Base-by-base conservation (phyloP, 2,797 vertebrate genomes). In the Chelidonichthys spinosus region DNA sequence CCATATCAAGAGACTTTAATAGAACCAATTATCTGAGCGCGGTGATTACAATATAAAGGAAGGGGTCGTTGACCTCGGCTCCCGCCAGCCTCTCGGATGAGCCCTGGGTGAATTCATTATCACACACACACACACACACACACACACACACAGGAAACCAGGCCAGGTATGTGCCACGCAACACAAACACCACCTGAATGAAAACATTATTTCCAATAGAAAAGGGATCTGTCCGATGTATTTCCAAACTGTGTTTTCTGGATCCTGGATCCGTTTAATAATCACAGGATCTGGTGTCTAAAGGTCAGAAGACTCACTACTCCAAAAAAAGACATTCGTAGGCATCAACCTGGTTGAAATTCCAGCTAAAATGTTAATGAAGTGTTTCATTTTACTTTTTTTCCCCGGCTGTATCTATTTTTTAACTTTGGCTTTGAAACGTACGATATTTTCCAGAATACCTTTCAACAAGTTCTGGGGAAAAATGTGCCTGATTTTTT, bases 1-100 rank as follows among this genome's bases (percentile, higher is more conserved):
- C 74, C 90, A 93, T 92, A 90, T 92, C 84, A 92, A 91, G 88
- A 87, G 83, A 77, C 65, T 76, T 89, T 91, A 90, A 93, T 85
- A 74, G 87, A 86, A 64, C 74, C 85, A 89, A 91, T 93, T 92
- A 92, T 85, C 64, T 47, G 63, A 83, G 79, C 64, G 79, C 43
- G 11, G 81, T 79, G 83, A 87, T 90, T 93, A 88, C 64, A 72
- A 84, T 59, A 78, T 81, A 86, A 92, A 89, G 25, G 82, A 83
- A 77, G 82, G 90, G 82, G 91, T 81, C 33, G 69, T 85, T 89
- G 86, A 92, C 88, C 89, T 87, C 73, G 11, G 72, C 85, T 82
- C 69, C 56, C 49, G 80, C 17, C 77, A 69, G 76, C 81, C 78
- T 80, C 63, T 81, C 52, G 62, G 56, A 78, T 69, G 72, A 82